Evolutionary conservation across 2,888 invertebrate genomes (phyloP), one percentile per base, ranked within the genome.

Genomic region (Iselma pallidipennis): DNA sequence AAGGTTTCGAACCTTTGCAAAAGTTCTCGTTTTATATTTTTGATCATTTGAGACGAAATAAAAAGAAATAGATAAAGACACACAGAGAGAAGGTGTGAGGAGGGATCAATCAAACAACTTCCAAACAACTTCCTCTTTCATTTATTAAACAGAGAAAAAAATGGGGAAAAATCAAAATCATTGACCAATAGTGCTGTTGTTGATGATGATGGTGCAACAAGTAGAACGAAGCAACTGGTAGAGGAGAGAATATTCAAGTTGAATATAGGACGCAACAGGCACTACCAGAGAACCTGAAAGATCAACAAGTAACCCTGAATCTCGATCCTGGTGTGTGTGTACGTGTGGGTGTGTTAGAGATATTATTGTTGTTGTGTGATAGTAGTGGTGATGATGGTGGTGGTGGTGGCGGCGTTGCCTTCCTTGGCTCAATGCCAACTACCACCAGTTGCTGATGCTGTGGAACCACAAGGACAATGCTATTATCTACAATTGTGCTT

Each of bases 251-350:
- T n/a, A n/a, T n/a, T n/a, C 66, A 67, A 67, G 65, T n/a, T 42
- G 45, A 54, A 67, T 33, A 14, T 67, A 63, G 68, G 66, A 71
- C 66, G 71, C 72, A 72, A 71, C 71, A 71, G 71, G 72, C 64
- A 59, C 55, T 28, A 26, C 54, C n/a, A 51, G 49, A 48, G 26
- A 33, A 21, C 26, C 56, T 63, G 55, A 61, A 50, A 65, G 67
- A 73, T 74, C 74, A 75, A 74, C 75, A 75, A 74, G 75, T 74
- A 73, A 48, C 37, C 19, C 23, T 21, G 52, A 19, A 49, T 37
- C 37, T 37, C 37, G 49, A 54, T 57, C 49, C 57, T 49, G 52
- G 56, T 54, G 19, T 25, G 14, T 51, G 28, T 21, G 31, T 21
- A 6, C 14, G 25, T 19, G 51, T 21, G 14, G 29, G 19, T 23